Evolutionary conservation across 1,140 invertebrate species (phyloP).

Genomic region (Brachionus paranguensis): DNA sequence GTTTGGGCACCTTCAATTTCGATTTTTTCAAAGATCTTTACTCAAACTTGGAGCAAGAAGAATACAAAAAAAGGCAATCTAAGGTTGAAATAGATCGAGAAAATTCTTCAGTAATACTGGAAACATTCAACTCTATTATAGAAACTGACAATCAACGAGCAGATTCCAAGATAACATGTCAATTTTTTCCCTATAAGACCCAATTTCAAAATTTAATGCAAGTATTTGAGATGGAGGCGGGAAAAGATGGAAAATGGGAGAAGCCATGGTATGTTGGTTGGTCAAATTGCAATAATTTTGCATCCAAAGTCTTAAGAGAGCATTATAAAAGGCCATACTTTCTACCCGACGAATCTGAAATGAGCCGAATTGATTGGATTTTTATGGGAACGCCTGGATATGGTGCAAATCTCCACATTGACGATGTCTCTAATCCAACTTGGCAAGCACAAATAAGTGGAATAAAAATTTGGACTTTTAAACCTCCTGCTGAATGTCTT

Average conservation of each 20-base stretch:
- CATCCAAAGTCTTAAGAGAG: slow-evolving; percentile 66
- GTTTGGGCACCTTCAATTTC: slow-evolving; percentile 65
- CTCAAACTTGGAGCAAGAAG: slow-evolving; percentile 48
- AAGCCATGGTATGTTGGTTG: slow-evolving; percentile 81
- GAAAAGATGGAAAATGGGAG: slow-evolving; percentile 60
- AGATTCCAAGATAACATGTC: slow-evolving; percentile 59
- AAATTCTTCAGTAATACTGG: background rate
- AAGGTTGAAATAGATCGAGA: background rate
- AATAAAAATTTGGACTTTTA: slow-evolving; percentile 74
- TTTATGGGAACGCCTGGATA: slow-evolving; percentile 88
- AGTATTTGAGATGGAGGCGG: slow-evolving; percentile 67
- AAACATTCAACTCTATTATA: slow-evolving; percentile 18
- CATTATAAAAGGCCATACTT: slow-evolving; percentile 82
- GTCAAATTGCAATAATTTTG: slow-evolving; percentile 76
- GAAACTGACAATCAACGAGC: slow-evolving; percentile 12
- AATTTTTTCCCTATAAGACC: slow-evolving; percentile 83
- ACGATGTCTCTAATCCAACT: slow-evolving; percentile 79
- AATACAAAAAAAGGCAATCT: background rate
- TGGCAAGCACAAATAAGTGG: slow-evolving; percentile 89
- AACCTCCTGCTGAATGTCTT: slow-evolving; percentile 80
- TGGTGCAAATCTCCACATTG: slow-evolving; percentile 88
- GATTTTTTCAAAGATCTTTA: slow-evolving; percentile 72
- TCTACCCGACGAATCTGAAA: slow-evolving; percentile 72
- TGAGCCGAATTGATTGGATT: slow-evolving; percentile 82
- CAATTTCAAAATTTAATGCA: slow-evolving; percentile 68